Base-by-base conservation (phyloP, 2,797 vertebrate genomes). In the Meriones psammophilus region DNA sequence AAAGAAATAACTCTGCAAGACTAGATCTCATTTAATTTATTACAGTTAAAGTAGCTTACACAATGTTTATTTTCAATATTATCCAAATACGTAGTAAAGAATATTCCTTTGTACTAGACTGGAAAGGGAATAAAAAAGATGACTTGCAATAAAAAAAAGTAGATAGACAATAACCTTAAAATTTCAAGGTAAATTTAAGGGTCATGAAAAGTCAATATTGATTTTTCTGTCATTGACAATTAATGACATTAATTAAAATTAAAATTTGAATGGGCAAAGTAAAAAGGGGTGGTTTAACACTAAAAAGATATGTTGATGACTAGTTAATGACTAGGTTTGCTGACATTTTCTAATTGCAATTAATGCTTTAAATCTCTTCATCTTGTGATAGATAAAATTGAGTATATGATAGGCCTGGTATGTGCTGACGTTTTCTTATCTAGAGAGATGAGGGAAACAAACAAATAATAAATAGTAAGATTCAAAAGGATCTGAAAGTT, bases 361-460 rank as follows among this genome's bases (percentile, higher is more conserved):
- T 68, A 68, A 26, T 92, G 36, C 50, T 5, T 50, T 87, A 92
- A 92, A 86, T 87, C 56, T 79, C 30, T 96, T 95, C 28, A 92
- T 3, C 12, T 20, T 74, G 2, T 73, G 54, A 22, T n/a, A 69
- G 36, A 95, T 73, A 69, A 83, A 17, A 30, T 8, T 86, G 22
- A 77, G 13, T 86, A 73, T 73, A 15, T 64, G 74, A 9, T 91
- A 26, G 92, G n/a, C 17, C 39, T 13, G 74, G 8, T 13, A 89
- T 69, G 28, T 69, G 64, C 20, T 78, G 8, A 28, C 17, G 79
- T 84, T 62, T 81, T 92, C 28, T 92, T 95, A 88, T 81, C 84
- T 58, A 74, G 24, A 64, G 13, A 79, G 64, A 73, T 74, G 76
- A 26, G 1, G 14, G 5, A 15, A 81, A 81, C 4, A 74, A 93